Base-by-base conservation (phyloP, 2,797 vertebrate genomes). In the Discoglossus pictus region DNA sequence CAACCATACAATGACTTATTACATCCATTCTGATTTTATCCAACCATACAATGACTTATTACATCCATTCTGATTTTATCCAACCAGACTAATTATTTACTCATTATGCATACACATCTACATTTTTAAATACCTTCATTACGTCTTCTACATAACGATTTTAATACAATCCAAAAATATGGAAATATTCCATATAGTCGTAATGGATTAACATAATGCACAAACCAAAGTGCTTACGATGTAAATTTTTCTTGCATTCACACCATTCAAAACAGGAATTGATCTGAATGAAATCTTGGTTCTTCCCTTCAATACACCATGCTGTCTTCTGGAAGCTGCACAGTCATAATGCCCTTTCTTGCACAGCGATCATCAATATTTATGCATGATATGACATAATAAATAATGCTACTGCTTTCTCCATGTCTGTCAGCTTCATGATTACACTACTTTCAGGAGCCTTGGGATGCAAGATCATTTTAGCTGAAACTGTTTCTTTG, bases 351-450 rank as follows among this genome's bases (percentile, higher is more conserved):
- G 20, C 25, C 24, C 18, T 35, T 50, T 39, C 7, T 17, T 54
- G 31, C 40, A 18, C 50, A 21, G 54, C 3, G 31, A 50, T 58
- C 36, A 64, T 71, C 36, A 63, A 71, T 64, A 71, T 71, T 59
- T 25, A 51, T 71, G 54, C 53, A 17, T 59, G 43, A 50, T 58
- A 43, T 42, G 53, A 51, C 59, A 56, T 59, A 51, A 51, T 64
- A 34, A 64, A 48, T 65, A 48, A 58, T 48, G 47, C 38, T 36
- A 65, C 51, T 44, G 44, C 68, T 44, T 48, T 9, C 20, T 55
- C 31, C 38, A 16, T 15, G 21, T 56, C 35, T 38, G 34, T 40
- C 27, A n/a, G 61, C 24, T 58, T 52, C 43, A 50, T 34, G 7
- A 58, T 59, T 40, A 11, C 20, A n/a, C 66, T 59, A 27, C 10